These are phyloP conservation scores for Danaus chrysippus DNA, from an alignment of 2,888 invertebrate genomes.

Conservation along the genomic window DNA sequence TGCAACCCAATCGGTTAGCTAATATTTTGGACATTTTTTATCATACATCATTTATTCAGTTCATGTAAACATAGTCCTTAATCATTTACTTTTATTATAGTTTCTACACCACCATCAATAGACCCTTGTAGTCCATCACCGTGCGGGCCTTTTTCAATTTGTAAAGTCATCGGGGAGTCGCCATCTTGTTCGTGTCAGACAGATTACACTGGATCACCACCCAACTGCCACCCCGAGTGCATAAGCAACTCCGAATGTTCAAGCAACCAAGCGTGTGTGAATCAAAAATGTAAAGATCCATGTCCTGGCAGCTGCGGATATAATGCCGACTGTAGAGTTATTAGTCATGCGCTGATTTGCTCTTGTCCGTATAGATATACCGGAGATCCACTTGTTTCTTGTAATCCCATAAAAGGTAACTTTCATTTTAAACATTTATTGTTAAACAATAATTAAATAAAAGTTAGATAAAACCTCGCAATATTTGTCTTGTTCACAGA, in stretches of 20 bases:
- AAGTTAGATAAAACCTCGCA: not conserved
- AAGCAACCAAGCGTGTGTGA: constrained; percentile 81
- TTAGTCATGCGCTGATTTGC: constrained; percentile 85
- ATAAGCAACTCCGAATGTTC: constrained; percentile 83
- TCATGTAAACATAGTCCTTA: not conserved
- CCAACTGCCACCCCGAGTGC: constrained; percentile 83
- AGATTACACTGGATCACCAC: constrained; percentile 80
- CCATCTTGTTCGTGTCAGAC: constrained; percentile 83
- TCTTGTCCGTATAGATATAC: constrained; percentile 80
- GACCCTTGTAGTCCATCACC: constrained; percentile 83
- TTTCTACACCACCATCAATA: constrained; percentile 58
- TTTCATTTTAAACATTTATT: constrained; percentile 7
- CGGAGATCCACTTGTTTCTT: constrained; percentile 82
- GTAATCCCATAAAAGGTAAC: constrained; percentile 63
- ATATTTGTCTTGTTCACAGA: constrained; percentile 45
- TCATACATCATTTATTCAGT: constrained; percentile 3
- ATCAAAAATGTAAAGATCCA: constrained; percentile 84
- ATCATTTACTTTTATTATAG: constrained; percentile 46
- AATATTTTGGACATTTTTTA: constrained; percentile 8
- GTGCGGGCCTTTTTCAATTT: constrained; percentile 83
- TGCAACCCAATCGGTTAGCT: constrained; percentile 78
- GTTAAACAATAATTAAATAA: not conserved
- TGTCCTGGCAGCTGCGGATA: constrained; percentile 84
- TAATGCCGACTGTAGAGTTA: constrained; percentile 85
- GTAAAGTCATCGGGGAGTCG: constrained; percentile 80